Percentiles rank a stretch among this genome's conserved stretches.
phyloP scores from a whole-genome alignment of 2,888 invertebrate species.

The Melikaiella ostensackeni region DNA sequence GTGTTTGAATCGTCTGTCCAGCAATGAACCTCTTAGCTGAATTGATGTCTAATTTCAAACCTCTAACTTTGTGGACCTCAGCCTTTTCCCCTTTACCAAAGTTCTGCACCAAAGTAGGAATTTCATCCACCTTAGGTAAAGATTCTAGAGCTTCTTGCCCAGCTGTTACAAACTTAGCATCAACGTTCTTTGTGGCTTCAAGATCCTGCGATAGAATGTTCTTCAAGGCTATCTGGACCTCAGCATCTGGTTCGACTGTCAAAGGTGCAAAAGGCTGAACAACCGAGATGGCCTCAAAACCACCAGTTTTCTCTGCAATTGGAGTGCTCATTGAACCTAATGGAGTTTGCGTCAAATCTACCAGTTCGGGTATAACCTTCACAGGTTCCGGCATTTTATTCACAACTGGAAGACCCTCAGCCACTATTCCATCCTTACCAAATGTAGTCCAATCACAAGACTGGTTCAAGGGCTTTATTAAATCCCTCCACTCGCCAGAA shows the following conservation, averaged over 20 bases:
- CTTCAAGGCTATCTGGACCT: conserved; percentile 78
- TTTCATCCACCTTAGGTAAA: conserved; percentile 82
- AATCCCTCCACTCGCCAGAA: conserved; percentile 81
- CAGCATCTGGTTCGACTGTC: conserved; percentile 78
- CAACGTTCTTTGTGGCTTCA: conserved; percentile 81
- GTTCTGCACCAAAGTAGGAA: conserved; percentile 80
- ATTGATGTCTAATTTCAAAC: conserved; percentile 82
- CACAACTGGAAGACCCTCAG: conserved; percentile 66
- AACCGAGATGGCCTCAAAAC: conserved; percentile 82
- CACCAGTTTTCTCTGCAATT: conserved; percentile 79
- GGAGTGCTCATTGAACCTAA: conserved; percentile 72
- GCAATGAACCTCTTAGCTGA: conserved; percentile 85
- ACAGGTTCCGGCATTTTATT: conserved; percentile 78
- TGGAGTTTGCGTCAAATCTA: conserved; percentile 76
- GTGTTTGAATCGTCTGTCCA: conserved; percentile 86
- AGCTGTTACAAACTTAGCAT: conserved; percentile 80
- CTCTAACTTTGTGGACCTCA: conserved; percentile 82
- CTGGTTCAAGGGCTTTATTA: conserved; percentile 82
- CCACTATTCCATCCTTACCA: conserved; percentile 59
- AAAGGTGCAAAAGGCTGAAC: conserved; percentile 82
- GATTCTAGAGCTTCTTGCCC: conserved; percentile 79
- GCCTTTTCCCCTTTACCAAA: conserved; percentile 81
- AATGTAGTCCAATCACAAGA: conserved; percentile 78
- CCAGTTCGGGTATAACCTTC: conserved; percentile 79
- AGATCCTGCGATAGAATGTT: conserved; percentile 81